Base-by-base conservation (phyloP, 2,113 vertebrate species). In the Aldabrachelys gigantea region DNA sequence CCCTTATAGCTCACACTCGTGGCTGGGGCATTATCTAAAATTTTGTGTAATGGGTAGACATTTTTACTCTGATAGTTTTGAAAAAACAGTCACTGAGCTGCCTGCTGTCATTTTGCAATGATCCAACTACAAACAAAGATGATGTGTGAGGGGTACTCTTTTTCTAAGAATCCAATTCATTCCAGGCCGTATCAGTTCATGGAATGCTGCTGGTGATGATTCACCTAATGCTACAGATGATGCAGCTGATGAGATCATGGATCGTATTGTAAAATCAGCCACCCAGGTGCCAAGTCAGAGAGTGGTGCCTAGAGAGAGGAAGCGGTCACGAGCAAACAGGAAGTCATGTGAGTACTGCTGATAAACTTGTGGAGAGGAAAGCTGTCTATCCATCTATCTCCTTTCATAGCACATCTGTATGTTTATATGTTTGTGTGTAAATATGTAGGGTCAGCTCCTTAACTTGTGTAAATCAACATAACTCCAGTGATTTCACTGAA, bases 191-290 rank as follows among this genome's bases (percentile, higher is more conserved):
- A 88, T 98, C 0, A 94, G 98, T 80, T 99, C 99, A 0, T 99
- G 99, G 99, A 99, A 98, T 0, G 88, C 99, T 89, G 98, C 98
- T 85, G 98, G 94, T 0, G 99, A 99, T 1, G 99, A 99, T 89
- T 98, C 98, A 0, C 97, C 99, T 0, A 99, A 98, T 3, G 98
- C 99, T 90, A 98, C 98, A 0, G 99, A 99, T 7, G 99, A 99
- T 1, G 98, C 99, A 0, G 99, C 99, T 0, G 99, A 99, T 92
- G 99, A 99, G 98, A 99, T 99, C 97, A 99, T 99, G 99, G 99
- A 99, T 97, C 99, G 99, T 89, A 99, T 99, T 1, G 99, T 99
- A 9, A 99, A 99, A 96, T 99, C 99, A 0, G 99, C 99, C 97
- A 99, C 99, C 90, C 99, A 99, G 98, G 99, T 99, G 97, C 99